Evolutionary conservation across 2,797 vertebrate species (phyloP).

Genomic region (Syndactyla subalaris): DNA sequence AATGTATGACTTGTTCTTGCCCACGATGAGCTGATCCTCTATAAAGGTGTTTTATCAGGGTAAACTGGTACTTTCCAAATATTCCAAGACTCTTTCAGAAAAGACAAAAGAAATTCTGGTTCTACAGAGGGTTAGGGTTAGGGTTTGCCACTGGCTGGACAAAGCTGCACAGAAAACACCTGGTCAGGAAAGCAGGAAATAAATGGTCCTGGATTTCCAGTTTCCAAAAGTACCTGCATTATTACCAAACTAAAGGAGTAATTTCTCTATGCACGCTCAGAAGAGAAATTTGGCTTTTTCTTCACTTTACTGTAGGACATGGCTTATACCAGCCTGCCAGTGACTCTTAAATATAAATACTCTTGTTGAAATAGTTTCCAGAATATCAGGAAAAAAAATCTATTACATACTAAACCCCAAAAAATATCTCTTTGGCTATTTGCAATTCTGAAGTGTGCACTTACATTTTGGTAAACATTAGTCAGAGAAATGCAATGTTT

Average conservation of each 20-base stretch:
- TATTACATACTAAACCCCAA: not conserved
- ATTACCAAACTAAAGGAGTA: not conserved
- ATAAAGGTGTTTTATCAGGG: not conserved
- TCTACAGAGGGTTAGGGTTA: not conserved
- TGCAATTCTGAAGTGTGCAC: not conserved
- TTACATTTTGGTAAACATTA: slow-evolving; percentile 33
- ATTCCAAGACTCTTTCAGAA: not conserved
- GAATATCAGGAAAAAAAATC: not conserved
- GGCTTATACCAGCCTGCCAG: not conserved
- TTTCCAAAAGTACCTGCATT: not conserved
- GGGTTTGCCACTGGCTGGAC: not conserved
- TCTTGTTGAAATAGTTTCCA: not conserved
- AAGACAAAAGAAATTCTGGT: not conserved
- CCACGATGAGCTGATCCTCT: not conserved
- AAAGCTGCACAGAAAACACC: not conserved
- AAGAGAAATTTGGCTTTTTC: not conserved
- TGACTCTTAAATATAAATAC: not conserved
- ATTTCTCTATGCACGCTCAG: not conserved
- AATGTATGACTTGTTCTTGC: not conserved
- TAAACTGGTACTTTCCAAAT: not conserved
- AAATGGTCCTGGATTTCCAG: not conserved
- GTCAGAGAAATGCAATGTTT: not conserved
- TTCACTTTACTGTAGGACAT: not conserved
- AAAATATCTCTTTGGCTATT: not conserved
- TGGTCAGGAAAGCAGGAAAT: not conserved